Conservation (phyloP, 2,797 vertebrate species). For the Sebastes umbrosus region DNA sequence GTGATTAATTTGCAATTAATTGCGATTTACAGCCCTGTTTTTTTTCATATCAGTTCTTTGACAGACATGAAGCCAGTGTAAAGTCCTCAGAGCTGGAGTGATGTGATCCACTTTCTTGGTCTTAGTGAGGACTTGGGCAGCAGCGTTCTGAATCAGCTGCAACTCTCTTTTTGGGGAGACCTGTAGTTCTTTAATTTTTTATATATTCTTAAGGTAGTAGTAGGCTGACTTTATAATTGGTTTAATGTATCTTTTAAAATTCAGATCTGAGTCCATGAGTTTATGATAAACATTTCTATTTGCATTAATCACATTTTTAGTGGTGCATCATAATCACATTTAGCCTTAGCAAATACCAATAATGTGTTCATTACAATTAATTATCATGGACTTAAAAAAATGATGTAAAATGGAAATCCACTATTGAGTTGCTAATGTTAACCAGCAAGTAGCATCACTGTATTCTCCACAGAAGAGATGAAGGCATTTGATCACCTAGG, state of each 20-base stretch:
- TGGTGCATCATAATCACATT: neutral
- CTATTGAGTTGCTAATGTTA: neutral
- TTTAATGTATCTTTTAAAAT: neutral
- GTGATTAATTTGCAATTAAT: too few species aligned
- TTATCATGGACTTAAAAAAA: neutral
- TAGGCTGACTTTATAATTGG: neutral
- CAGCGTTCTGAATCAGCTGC: neutral
- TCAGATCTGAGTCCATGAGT: neutral
- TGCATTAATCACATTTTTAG: neutral
- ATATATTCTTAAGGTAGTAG: neutral
- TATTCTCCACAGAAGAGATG: slow-evolving; percentile 17
- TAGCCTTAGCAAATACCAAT: neutral
- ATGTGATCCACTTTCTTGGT: neutral
- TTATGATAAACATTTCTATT: neutral
- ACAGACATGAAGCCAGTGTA: neutral
- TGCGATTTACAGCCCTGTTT: too few species aligned
- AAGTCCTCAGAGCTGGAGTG: neutral
- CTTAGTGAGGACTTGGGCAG: neutral
- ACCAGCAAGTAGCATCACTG: slow-evolving; percentile 7
- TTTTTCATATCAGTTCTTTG: too few species aligned
- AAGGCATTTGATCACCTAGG: slow-evolving; percentile 22
- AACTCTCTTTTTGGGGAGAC: neutral
- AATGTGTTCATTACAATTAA: slow-evolving; percentile 11
- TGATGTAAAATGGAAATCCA: slow-evolving; percentile 1
- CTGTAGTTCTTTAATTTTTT: neutral